Evolutionary conservation across 2,888 invertebrate species (phyloP).

Genomic region (Dimorphilus gyrociliatus): DNA sequence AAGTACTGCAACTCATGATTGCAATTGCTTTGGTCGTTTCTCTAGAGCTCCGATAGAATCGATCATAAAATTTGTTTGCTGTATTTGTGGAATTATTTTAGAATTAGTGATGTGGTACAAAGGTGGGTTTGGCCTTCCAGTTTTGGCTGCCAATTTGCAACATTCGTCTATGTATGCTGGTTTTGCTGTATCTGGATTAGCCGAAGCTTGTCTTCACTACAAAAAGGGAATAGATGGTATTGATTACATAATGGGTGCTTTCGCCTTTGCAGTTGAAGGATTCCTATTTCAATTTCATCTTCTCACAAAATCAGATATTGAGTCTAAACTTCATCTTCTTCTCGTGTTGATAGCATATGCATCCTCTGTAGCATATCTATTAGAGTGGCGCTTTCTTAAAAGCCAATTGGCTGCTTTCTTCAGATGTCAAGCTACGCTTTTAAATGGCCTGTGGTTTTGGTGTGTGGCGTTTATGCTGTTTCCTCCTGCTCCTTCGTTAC

Average conservation of each 20-base stretch:
- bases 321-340: constrained; percentile 38
- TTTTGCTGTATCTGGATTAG: constrained; percentile 38
- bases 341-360: constrained; percentile 36
- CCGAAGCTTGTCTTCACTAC: constrained; percentile 19
- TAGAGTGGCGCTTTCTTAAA: constrained; percentile 35
- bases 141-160: constrained; percentile 39
- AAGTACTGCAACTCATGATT: constrained; percentile 7
- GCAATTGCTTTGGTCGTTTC: too few relatives aligned
- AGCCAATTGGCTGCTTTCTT: constrained; percentile 32
- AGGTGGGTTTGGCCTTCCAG: too few relatives aligned
- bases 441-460: constrained; percentile 44
- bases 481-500: constrained; percentile 25
- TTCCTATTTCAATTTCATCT: constrained; percentile 41
- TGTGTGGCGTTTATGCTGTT: constrained; percentile 42
- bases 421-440: constrained; percentile 34
- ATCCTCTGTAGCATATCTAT: constrained; percentile 21
- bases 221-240: constrained; percentile 27
- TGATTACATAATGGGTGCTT: constrained; percentile 34
- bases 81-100: too few relatives aligned
- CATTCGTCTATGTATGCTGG: constrained; percentile 43
- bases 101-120: too few relatives aligned
- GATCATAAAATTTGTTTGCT: too few relatives aligned
- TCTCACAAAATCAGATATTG: constrained; percentile 35
- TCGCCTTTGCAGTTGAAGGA: constrained; percentile 39
- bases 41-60: too few relatives aligned